A percentile compares a stretch with the other conserved stretches of the same genome.
Evolutionary conservation across 2,113 vertebrate species (phyloP).

Genomic region (Sylvia atricapilla): DNA sequence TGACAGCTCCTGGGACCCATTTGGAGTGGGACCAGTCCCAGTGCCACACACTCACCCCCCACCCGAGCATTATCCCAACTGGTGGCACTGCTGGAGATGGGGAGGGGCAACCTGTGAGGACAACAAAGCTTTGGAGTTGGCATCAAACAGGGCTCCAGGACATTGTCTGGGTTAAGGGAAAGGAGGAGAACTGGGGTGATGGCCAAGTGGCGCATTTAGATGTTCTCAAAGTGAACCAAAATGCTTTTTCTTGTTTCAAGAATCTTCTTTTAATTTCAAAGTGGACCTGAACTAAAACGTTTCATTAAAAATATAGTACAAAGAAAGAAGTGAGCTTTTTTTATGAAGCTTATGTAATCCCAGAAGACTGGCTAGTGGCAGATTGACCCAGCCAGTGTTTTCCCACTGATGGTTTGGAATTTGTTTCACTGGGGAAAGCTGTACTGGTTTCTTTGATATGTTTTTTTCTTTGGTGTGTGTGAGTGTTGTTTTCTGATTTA

Average conservation of each 20-base stretch:
- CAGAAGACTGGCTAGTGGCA: slow-evolving; percentile 19
- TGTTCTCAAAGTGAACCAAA: neutral
- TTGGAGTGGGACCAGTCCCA: accelerated
- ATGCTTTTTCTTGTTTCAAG: neutral
- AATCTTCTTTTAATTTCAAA: neutral
- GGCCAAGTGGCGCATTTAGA: neutral
- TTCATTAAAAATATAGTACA: neutral
- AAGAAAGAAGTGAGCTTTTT: neutral
- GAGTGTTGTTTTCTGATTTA: neutral
- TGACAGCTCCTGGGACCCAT: accelerated
- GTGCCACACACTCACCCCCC: neutral
- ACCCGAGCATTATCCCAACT: neutral
- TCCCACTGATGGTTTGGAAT: neutral
- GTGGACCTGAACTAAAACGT: neutral
- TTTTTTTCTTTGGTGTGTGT: neutral
- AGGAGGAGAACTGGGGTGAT: accelerated
- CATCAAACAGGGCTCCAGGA: accelerated
- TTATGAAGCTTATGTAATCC: neutral
- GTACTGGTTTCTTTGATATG: neutral
- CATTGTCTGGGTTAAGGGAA: neutral
- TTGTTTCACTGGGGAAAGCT: neutral
- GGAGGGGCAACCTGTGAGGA: neutral
- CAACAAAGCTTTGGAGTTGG: neutral
- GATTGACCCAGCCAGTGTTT: slow-evolving; percentile 31
- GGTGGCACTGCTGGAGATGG: accelerated